A percentile compares a stretch with the other conserved stretches of the same genome.
Evolutionary conservation across 2,888 invertebrate species (phyloP).

Genomic region (Epistrophe eligans): DNA sequence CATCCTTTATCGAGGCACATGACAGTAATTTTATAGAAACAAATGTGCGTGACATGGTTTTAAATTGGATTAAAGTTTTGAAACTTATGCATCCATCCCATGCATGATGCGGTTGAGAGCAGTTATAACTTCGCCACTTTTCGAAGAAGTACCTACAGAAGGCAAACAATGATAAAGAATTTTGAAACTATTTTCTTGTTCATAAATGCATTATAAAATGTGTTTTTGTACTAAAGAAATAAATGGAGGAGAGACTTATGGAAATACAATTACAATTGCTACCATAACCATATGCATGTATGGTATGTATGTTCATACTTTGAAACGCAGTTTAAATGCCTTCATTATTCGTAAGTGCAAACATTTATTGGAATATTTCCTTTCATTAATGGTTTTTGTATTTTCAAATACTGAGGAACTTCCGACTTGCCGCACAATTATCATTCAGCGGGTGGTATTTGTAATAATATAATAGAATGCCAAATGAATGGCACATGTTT

Average conservation of each 20-base stretch:
- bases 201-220: slow-evolving; percentile 5
- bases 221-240: neutral
- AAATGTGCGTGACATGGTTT: slow-evolving; percentile 59
- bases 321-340: neutral
- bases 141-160: neutral
- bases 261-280: neutral
- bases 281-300: too few species aligned
- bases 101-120: neutral
- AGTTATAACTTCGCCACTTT: slow-evolving; percentile 7
- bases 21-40: slow-evolving; percentile 34
- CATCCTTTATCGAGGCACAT: neutral
- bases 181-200: slow-evolving; percentile 23
- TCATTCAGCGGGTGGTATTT: neutral
- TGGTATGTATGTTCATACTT: too few species aligned
- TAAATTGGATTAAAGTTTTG: slow-evolving; percentile 53
- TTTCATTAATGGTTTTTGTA: neutral
- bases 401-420: neutral
- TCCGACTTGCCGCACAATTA: neutral
- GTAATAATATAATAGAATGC: neutral
- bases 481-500: neutral
- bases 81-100: neutral
- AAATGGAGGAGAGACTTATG: neutral
- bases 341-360: neutral
- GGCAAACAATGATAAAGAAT: slow-evolving; percentile 1
- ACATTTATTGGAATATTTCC: neutral